These are phyloP conservation scores for Encarsia formosa DNA, from an alignment of 2,888 invertebrate genomes.

Conservation along the genomic window DNA sequence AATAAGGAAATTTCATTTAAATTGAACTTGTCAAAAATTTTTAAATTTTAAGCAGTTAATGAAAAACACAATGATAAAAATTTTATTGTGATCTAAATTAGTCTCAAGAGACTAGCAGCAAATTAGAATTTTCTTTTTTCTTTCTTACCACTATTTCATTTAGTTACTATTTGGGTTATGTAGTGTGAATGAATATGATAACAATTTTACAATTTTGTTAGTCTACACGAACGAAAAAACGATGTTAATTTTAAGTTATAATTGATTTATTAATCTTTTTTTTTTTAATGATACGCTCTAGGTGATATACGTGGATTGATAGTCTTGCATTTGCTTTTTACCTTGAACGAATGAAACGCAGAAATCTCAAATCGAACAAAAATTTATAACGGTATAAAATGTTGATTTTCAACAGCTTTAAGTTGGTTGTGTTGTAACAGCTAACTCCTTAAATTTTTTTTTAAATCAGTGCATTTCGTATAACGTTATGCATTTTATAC, in stretches of 20 bases:
- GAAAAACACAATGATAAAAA: constrained; percentile 25
- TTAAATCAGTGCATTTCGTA: constrained; percentile 1
- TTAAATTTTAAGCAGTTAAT: constrained; percentile 8
- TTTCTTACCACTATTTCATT: constrained; percentile 12
- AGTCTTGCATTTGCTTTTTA: constrained; percentile 42
- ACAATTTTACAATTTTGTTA: constrained; percentile 15
- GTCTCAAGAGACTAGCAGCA: constrained; percentile 17
- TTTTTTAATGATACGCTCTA: constrained; percentile 28
- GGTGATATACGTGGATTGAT: constrained; percentile 39
- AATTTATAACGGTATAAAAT: neutral
- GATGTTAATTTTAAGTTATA: no score
- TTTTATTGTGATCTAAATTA: constrained; percentile 36
- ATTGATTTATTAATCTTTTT: constrained; percentile 7
- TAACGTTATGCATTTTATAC: constrained; percentile 12
- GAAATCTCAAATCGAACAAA: constrained; percentile 6
- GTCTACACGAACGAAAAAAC: constrained; percentile 20
- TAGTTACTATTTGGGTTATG: constrained; percentile 17
- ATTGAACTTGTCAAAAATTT: constrained; percentile 12
- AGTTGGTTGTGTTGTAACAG: constrained; percentile 39
- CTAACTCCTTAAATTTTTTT: constrained; percentile 21
- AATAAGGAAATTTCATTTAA: constrained; percentile 17
- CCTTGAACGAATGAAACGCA: constrained; percentile 16
- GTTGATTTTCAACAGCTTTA: constrained; percentile 28
- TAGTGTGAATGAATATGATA: constrained; percentile 21
- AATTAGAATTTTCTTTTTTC: constrained; percentile 17